Evolutionary conservation across 1,140 invertebrate species (phyloP).

Genomic region (Coboldia fuscipes): DNA sequence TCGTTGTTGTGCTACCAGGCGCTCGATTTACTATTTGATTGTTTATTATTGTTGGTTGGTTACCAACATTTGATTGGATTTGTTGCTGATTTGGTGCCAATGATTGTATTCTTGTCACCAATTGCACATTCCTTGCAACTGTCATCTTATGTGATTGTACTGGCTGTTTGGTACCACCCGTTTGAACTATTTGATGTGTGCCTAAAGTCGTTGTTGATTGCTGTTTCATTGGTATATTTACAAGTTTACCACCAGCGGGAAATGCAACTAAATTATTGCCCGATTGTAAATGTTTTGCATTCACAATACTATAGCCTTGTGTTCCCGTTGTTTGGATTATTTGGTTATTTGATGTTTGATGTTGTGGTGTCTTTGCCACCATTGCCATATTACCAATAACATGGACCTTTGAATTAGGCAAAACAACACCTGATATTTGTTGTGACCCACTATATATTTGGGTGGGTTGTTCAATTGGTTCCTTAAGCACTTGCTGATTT

Average conservation of each 20-base stretch:
- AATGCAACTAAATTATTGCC: slow-evolving; percentile 2
- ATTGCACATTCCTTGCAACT: slow-evolving; percentile 3
- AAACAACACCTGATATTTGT: slow-evolving; percentile 10
- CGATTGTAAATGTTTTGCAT: slow-evolving; percentile 6
- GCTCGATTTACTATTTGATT: no score
- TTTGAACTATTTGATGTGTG: background rate
- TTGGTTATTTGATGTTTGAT: slow-evolving; percentile 1
- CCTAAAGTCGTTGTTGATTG: background rate
- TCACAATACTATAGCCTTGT: slow-evolving; percentile 13
- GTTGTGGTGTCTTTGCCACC: slow-evolving; percentile 10
- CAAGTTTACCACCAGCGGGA: background rate
- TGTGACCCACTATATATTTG: background rate
- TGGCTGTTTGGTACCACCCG: background rate
- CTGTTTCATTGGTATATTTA: slow-evolving; percentile 2
- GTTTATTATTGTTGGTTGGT: background rate
- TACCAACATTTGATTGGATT: background rate
- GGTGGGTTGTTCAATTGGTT: slow-evolving; percentile 3
- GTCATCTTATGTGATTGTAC: slow-evolving; percentile 4
- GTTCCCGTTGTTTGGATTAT: slow-evolving; percentile 6
- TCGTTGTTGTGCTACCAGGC: no score
- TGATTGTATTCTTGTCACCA: background rate
- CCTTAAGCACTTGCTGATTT: background rate
- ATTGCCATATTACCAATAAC: slow-evolving; percentile 18
- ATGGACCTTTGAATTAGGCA: slow-evolving; percentile 1
- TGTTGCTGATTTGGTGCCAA: background rate